These are phyloP conservation scores for Phylloscopus collybita DNA, from an alignment of 2,797 vertebrate genomes.

Conservation along the genomic window DNA sequence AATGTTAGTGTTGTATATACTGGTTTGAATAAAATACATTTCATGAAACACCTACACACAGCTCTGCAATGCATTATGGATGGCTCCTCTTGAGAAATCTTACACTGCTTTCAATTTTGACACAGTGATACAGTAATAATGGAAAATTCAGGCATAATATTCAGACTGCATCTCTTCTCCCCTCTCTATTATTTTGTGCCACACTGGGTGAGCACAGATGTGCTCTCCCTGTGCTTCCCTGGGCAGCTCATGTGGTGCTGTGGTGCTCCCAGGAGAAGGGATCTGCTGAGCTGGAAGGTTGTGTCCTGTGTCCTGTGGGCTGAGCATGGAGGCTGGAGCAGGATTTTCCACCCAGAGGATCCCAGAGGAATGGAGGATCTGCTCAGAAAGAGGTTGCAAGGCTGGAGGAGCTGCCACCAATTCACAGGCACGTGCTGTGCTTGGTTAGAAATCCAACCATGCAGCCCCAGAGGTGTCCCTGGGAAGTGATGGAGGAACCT, in stretches of 20 bases:
- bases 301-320: neutral
- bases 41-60: constrained; percentile 75
- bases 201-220: constrained; percentile 55
- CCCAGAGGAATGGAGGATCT: neutral
- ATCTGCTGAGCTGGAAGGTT: neutral
- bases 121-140: constrained; percentile 76
- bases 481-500: neutral
- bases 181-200: constrained; percentile 57
- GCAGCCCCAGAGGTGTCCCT: neutral
- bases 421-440: accelerated
- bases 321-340: neutral
- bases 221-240: neutral
- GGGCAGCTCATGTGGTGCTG: accelerated
- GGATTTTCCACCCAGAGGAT: neutral
- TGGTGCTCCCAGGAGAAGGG: neutral
- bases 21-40: constrained; percentile 77
- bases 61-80: constrained; percentile 77
- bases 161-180: constrained; percentile 45
- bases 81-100: constrained; percentile 77
- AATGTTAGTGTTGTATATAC: constrained; percentile 79
- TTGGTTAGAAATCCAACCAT: neutral
- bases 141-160: constrained; percentile 73
- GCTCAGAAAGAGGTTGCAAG: neutral
- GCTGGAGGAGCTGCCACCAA: neutral
- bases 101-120: constrained; percentile 78